Evolutionary conservation across 2,888 invertebrate genomes (phyloP), one percentile per base, ranked within the genome.

Genomic region (Adelognathus sp.): DNA sequence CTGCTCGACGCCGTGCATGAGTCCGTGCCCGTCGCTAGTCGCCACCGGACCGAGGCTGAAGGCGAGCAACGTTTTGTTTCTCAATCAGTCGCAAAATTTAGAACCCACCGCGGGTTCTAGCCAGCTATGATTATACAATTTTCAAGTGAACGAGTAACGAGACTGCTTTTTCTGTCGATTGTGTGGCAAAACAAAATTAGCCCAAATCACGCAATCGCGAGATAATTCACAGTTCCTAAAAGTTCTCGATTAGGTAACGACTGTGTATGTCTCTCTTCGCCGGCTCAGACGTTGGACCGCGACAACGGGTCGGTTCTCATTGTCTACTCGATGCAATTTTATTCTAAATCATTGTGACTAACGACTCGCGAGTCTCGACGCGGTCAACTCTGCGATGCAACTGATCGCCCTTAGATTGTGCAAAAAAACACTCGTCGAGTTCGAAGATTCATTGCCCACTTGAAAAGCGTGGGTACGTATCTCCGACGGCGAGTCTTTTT

Each of bases 1-100:
- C 76, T 94, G 94, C 86, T 95, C 95, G 2, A 96, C 95, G 0
- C 97, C 97, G 80, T 97, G 96, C 84, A 94, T 96, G 83, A 97
- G 96, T 72, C 96, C 95, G 9, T 95, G 95, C 77, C 94, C 95
- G 0, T 93, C 94, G 1, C 91, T 92, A 56, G 92, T 92, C 84
- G 92, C 83, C 86, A 92, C 85, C 79, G 93, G 91, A 7, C 89
- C 92, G 4, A 90, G 91, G 80, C 89, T 93, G 16, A 93, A 93
- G 87, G 93, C 94, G 4, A 94, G 94, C 86, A 95, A 95, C 84
- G 93, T 95, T 67, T 93, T 94, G 29, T 93, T 95, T 88, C 90
- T 95, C 5, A 95, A 95, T 90, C 94, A 94, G 85, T 91, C 92
- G 2, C 89, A 90, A 81, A 89, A 91, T 80, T 54, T 81, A 3